Evolutionary conservation across 1,140 invertebrate species (phyloP), one percentile per base, ranked within the genome.

Genomic region (Heliothis subflexa): DNA sequence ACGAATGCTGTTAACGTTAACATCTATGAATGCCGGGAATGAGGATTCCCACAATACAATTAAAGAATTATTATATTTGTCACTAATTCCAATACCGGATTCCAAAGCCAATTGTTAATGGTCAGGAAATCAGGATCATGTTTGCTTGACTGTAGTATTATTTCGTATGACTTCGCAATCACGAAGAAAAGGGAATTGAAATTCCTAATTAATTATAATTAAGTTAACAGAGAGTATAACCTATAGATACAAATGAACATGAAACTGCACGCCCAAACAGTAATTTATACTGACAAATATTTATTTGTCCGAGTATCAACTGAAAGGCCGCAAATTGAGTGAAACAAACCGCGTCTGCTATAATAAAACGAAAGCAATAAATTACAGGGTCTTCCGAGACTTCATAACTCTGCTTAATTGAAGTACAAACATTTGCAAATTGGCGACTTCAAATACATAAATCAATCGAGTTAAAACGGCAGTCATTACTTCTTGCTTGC

Each of bases 321-420:
- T 40, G 50, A 71, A 54, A 33, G 50, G 18, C 50, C 28, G 49
- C 52, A 71, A 71, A 71, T 71, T 71, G 18, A 18, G 68, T 54
- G 52, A 71, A 71, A 74, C 71, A 49, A 59, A 74, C 40, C 16
- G 11, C 55, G 40, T 75, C 57, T 75, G 47, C 16, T 7, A 45
- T 59, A 82, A 84, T 78, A 78, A 83, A 82, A 80, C 62, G 74
- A 78, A 55, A 70, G 55, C 47, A 57, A 83, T 77, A 83, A 85
- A 83, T 83, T 74, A 83, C 70, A 25, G 50, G 72, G 28, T 71
- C 74, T 79, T 80, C 81, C 59, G 21, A 83, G 73, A 80, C 81
- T 79, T 86, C 83, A 85, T 86, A 86, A 86, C 83, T 83, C 77
- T 52, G 66, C 47, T 83, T 86, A 86, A 87, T 86, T 87, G 85